These are phyloP conservation scores for Atta colombica DNA, from an alignment of 1,140 invertebrate species.

Conservation along the genomic window DNA sequence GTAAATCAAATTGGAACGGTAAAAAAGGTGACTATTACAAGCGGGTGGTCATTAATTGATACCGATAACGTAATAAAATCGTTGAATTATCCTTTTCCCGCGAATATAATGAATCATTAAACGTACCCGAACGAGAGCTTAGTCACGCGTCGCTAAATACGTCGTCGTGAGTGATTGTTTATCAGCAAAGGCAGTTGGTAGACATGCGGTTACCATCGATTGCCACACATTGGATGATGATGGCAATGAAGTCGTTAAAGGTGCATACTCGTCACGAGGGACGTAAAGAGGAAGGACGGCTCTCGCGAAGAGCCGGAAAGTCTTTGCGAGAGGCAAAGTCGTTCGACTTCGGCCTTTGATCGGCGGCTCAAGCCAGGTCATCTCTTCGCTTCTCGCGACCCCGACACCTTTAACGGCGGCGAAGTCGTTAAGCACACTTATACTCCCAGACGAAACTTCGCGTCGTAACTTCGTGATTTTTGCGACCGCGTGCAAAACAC, in stretches of 20 bases:
- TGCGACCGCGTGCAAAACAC: constrained; percentile 40
- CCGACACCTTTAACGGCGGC: constrained; percentile 38
- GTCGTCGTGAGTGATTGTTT: constrained; percentile 40
- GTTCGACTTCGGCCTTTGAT: constrained; percentile 50
- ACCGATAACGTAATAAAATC: constrained; percentile 50
- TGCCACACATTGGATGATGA: constrained; percentile 57
- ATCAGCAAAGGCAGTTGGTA: constrained; percentile 51
- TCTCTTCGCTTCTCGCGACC: constrained; percentile 14
- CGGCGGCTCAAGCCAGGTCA: constrained; percentile 17
- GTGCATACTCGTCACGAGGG: constrained; percentile 28
- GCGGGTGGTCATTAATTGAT: constrained; percentile 29
- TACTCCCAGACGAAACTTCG: constrained; percentile 42
- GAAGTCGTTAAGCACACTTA: constrained; percentile 47
- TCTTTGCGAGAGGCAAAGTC: constrained; percentile 13
- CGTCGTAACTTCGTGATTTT: constrained; percentile 33
- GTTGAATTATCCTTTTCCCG: constrained; percentile 18
- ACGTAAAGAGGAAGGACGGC: constrained; percentile 20
- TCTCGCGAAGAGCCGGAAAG: background rate
- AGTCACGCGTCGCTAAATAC: constrained; percentile 49
- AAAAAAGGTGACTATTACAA: constrained; percentile 3
- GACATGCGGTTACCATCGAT: constrained; percentile 43
- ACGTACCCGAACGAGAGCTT: constrained; percentile 9
- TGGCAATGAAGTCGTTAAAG: constrained; percentile 60
- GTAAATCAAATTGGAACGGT: constrained; percentile 7
- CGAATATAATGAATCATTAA: constrained; percentile 28